Evolutionary conservation across 2,797 vertebrate genomes (phyloP).

Genomic region (Sebastes oblongus): DNA sequence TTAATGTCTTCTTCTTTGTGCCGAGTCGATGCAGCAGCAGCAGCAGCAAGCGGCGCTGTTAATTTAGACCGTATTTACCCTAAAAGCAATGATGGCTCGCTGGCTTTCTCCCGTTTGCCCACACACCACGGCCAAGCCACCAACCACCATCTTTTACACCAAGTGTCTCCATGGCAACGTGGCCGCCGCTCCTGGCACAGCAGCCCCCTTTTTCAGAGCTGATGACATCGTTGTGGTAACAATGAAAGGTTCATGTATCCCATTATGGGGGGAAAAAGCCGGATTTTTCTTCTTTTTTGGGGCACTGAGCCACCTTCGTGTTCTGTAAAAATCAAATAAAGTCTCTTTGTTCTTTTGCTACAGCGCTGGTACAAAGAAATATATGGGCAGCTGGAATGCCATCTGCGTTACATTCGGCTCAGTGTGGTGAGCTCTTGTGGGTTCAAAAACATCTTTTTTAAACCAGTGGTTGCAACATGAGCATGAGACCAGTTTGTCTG

Average conservation of each 20-base stretch:
- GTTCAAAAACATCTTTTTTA: neutral
- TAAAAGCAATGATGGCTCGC: constrained; percentile 50
- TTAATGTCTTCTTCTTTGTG: constrained; percentile 11
- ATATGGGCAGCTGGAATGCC: constrained; percentile 4
- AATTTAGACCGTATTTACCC: constrained; percentile 55
- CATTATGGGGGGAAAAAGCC: constrained; percentile 4
- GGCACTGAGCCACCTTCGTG: constrained; percentile 12
- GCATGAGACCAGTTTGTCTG: neutral
- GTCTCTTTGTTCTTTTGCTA: neutral
- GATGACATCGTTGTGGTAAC: constrained; percentile 71
- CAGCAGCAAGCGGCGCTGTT: neutral
- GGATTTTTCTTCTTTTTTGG: neutral
- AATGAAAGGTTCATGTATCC: constrained; percentile 58
- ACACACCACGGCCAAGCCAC: constrained; percentile 56
- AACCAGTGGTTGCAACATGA: neutral
- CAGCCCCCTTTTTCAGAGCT: constrained; percentile 41
- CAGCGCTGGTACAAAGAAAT: neutral
- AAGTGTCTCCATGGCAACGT: constrained; percentile 66
- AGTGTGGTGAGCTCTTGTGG: neutral
- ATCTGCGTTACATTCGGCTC: constrained; percentile 21
- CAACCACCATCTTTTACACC: constrained; percentile 66
- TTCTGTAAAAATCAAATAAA: constrained; percentile 1
- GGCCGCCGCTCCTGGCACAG: constrained; percentile 55
- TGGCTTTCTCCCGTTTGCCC: constrained; percentile 46
- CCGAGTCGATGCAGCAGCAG: constrained; percentile 8